These are phyloP conservation scores for Ifrita kowaldi DNA, from an alignment of 2,113 vertebrate genomes.

Conservation along the genomic window DNA sequence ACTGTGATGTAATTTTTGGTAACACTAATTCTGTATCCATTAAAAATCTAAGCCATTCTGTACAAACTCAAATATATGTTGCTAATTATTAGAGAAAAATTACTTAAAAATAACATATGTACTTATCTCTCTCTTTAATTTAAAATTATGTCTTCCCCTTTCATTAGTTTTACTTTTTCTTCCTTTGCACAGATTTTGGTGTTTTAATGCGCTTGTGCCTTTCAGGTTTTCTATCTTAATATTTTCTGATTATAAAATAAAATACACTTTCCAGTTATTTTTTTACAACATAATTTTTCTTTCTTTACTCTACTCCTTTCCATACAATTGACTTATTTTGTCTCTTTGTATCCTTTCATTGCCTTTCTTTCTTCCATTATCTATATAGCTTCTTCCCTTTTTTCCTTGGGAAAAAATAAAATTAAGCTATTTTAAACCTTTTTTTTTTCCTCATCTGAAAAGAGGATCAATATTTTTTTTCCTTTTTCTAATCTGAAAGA, in stretches of 20 bases:
- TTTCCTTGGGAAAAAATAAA: background rate
- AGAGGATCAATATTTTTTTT: background rate
- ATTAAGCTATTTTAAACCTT: background rate
- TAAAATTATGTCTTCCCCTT: background rate
- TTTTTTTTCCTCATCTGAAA: background rate
- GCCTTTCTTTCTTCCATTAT: background rate
- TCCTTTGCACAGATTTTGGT: background rate
- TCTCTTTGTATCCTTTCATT: background rate
- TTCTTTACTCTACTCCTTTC: background rate
- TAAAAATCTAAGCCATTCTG: background rate
- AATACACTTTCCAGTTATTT: background rate
- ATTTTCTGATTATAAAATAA: background rate
- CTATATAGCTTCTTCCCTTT: background rate
- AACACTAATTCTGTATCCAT: background rate
- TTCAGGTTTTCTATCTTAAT: background rate
- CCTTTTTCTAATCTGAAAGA: background rate
- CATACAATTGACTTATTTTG: background rate
- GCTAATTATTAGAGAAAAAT: background rate
- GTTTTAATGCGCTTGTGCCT: background rate
- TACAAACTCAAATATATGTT: background rate
- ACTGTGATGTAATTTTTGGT: background rate
- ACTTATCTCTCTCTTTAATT: background rate
- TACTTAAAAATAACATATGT: background rate
- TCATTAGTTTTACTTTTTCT: background rate
- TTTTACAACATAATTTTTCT: background rate